Evolutionary conservation across 2,113 vertebrate genomes (phyloP).

Genomic region (Mohoua ochrocephala): DNA sequence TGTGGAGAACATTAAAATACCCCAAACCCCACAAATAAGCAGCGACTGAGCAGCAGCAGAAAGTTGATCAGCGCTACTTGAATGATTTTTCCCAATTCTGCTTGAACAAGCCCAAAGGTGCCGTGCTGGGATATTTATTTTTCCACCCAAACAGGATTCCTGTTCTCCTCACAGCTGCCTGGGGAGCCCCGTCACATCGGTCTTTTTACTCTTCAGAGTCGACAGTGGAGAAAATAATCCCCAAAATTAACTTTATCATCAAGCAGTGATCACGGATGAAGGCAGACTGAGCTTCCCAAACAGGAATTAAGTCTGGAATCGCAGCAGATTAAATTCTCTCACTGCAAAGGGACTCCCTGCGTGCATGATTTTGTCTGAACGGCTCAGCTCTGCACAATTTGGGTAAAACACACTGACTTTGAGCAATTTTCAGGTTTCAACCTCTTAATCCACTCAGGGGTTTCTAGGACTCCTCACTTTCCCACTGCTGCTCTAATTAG

Average conservation of each 20-base stretch:
- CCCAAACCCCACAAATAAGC: neutral
- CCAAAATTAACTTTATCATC: neutral
- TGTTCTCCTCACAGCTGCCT: neutral
- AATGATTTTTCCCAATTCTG: neutral
- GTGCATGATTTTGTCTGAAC: neutral
- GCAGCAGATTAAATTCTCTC: neutral
- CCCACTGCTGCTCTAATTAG: neutral
- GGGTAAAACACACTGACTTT: neutral
- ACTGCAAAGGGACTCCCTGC: rapidly evolving
- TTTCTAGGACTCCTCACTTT: constrained; percentile 17
- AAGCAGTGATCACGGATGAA: rapidly evolving
- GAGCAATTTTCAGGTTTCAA: neutral
- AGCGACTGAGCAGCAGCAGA: neutral
- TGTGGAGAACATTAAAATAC: neutral
- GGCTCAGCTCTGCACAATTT: neutral
- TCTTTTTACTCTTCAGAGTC: neutral
- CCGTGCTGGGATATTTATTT: neutral
- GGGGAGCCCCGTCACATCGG: rapidly evolving
- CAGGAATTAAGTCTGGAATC: neutral
- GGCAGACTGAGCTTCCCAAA: neutral
- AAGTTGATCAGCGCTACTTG: neutral
- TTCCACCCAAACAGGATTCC: neutral
- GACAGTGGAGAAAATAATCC: neutral
- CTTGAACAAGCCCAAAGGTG: neutral
- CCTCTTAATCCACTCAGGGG: constrained; percentile 18